Conservation (phyloP, 2,113 vertebrate species). For the Pangasianodon hypophthalmus region DNA sequence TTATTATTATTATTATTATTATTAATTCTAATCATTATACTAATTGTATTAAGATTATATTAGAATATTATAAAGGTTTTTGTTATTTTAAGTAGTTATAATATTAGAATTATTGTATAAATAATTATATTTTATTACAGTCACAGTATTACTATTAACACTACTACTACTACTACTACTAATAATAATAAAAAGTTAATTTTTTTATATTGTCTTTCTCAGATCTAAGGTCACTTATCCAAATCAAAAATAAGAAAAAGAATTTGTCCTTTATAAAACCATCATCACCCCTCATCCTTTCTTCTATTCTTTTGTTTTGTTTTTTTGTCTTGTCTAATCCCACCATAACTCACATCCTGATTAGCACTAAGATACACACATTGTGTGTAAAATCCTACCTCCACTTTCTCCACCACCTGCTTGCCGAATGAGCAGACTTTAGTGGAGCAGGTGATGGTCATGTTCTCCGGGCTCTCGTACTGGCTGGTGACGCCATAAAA, state of each 20-base stretch:
- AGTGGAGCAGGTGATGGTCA: slow-evolving; percentile 99
- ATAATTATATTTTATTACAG: neutral
- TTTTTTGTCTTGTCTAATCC: neutral
- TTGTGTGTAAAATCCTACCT: slow-evolving; percentile 75
- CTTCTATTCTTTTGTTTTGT: neutral
- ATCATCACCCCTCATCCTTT: neutral
- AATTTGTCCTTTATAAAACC: neutral
- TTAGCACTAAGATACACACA: neutral
- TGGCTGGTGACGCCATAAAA: slow-evolving; percentile 98
- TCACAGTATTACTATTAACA: neutral
- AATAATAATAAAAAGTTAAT: neutral
- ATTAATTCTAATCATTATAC: neutral
- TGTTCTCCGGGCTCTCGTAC: slow-evolving; percentile 98
- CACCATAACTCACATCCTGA: neutral
- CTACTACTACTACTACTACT: neutral
- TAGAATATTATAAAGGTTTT: neutral
- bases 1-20: too few relatives aligned
- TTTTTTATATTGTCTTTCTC: neutral
- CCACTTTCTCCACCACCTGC: slow-evolving; percentile 99
- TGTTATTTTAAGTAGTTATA: neutral
- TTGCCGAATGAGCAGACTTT: slow-evolving; percentile 99
- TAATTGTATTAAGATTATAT: neutral
- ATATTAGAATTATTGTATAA: neutral
- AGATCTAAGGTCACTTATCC: neutral
- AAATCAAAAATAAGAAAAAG: neutral